Base-by-base conservation (phyloP, 2,888 invertebrate genomes). In the Penaeus monodon region DNA sequence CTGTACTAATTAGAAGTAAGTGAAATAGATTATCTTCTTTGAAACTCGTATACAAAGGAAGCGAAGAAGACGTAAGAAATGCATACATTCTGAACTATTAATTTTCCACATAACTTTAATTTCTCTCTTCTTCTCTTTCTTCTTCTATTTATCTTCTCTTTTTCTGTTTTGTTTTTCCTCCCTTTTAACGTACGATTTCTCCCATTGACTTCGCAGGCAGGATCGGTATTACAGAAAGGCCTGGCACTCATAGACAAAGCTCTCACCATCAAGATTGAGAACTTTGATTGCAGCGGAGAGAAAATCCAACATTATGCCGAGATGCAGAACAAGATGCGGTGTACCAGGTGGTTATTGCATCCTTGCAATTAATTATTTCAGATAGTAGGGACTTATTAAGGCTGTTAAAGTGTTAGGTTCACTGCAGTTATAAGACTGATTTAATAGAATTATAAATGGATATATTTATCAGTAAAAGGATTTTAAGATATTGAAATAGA, bases 251-350 rank as follows among this genome's bases (percentile, higher is more conserved):
- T 90, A 81, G 88, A 90, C 85, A 87, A 87, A 49, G 90, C 90
- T 27, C 80, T 90, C 33, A 38, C 29, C 29, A 82, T 85, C 29
- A 87, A 85, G 66, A 78, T 90, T 7, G 85, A 87, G 49, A 57
- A 82, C 44, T 88, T 88, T 79, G 87, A 83, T n/a, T 81, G 86
- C 27, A 82, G 80, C 66, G 87, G 84, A 17, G 90, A 90, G 33
- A 80, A 85, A 57, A 70, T 77, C 29, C 85, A 87, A 49, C 81
- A 65, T 20, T 90, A 88, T 80, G 70, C 74, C 29, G 85, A 88
- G 81, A 88, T 88, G 90, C 90, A 90, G 57, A 73, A 64, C 70
- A 90, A 90, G 65, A 90, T 88, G 88, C 66, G 85, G 27, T 80
- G 76, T 33, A 90, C 90, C 73, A 88, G 85, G 90, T 87, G 80